These are phyloP conservation scores for Crotophaga sulcirostris DNA, from an alignment of 2,113 vertebrate species.

Conservation along the genomic window DNA sequence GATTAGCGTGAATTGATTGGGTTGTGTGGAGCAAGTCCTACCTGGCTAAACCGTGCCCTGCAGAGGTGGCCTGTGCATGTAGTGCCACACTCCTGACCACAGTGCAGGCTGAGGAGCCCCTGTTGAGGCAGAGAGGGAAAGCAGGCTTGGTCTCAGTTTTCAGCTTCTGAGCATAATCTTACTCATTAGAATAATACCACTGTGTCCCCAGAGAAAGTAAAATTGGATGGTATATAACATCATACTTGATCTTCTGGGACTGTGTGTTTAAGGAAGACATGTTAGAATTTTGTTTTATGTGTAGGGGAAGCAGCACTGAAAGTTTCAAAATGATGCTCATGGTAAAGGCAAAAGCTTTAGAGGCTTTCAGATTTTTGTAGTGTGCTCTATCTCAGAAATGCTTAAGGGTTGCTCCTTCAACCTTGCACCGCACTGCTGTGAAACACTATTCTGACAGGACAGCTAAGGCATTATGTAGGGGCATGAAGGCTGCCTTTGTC, in stretches of 20 bases:
- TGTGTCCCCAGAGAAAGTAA: background rate
- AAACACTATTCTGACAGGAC: background rate
- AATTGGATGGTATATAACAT: background rate
- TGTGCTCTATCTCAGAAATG: background rate
- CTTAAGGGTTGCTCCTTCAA: background rate
- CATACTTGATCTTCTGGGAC: background rate
- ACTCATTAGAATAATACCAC: background rate
- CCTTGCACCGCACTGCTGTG: background rate
- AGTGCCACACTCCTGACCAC: fast-evolving
- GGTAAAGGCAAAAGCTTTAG: background rate
- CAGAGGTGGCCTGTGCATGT: fast-evolving
- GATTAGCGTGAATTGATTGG: fast-evolving
- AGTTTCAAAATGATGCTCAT: background rate
- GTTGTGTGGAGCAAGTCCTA: background rate
- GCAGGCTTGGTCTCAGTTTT: background rate
- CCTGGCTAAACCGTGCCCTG: background rate
- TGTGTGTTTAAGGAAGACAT: background rate
- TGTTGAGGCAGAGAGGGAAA: background rate
- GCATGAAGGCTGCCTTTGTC: background rate
- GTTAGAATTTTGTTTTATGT: background rate
- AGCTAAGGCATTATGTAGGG: background rate
- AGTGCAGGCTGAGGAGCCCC: too few relatives aligned
- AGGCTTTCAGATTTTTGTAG: background rate
- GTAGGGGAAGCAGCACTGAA: background rate
- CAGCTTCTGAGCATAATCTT: background rate